These are phyloP conservation scores for Dolichopus griseipennis DNA, from an alignment of 2,888 invertebrate genomes.

Conservation along the genomic window DNA sequence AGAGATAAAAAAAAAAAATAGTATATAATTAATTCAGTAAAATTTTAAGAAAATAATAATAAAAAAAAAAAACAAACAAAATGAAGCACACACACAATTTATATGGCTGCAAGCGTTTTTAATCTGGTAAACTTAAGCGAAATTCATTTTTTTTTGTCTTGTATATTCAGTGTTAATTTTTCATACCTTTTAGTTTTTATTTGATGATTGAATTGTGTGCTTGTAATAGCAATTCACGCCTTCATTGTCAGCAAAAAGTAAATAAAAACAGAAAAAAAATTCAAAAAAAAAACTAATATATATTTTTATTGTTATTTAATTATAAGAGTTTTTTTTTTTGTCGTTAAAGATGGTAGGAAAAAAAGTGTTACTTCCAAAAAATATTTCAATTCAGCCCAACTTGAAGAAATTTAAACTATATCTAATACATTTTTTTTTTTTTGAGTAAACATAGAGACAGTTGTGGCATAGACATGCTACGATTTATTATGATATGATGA, in stretches of 20 bases:
- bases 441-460: too few species aligned
- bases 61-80: neutral
- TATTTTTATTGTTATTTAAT: conserved; percentile 4
- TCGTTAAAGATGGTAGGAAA: neutral
- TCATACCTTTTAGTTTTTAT: neutral
- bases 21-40: too few species aligned
- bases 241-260: conserved; percentile 2
- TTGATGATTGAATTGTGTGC: neutral
- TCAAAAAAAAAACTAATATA: neutral
- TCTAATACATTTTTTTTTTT: too few species aligned
- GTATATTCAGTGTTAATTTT: neutral
- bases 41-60: too few species aligned
- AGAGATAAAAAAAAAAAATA: too few species aligned
- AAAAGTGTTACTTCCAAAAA: neutral
- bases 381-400: neutral
- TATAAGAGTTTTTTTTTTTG: neutral
- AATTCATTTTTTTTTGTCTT: neutral
- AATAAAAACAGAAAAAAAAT: neutral
- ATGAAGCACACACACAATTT: neutral
- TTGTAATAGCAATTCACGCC: neutral
- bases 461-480: too few species aligned
- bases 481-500: too few species aligned
- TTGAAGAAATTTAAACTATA: too few species aligned
- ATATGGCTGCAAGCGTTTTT: neutral
- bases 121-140: neutral